Conservation (phyloP, 2,888 invertebrate genomes). For the Andrena flavipes region DNA sequence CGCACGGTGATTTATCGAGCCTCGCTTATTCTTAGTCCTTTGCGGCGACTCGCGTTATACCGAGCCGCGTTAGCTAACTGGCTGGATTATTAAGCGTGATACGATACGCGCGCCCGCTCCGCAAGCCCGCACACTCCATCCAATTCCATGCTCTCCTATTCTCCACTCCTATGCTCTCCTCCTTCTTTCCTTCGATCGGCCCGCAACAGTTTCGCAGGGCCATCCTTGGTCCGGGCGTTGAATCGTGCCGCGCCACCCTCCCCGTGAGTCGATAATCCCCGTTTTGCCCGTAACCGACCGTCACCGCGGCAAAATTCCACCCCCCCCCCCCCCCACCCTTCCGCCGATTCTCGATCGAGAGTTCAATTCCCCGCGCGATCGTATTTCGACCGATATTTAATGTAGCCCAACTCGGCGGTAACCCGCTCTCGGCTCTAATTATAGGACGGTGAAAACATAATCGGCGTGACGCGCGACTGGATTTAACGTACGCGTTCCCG, state of each 20-base stretch:
- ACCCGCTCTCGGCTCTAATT: conserved; percentile 68
- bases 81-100: conserved; percentile 58
- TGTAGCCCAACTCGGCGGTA: conserved; percentile 59
- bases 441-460: conserved; percentile 69
- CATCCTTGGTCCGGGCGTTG: not conserved
- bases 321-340: conserved; percentile 24
- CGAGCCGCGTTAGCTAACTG: conserved; percentile 59
- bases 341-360: conserved; percentile 36
- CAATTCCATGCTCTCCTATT: conserved; percentile 10
- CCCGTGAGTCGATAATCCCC: conserved; percentile 16
- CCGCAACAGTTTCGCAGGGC: not conserved
- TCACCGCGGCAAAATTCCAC: conserved; percentile 41
- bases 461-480: conserved; percentile 63
- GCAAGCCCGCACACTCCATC: conserved; percentile 12
- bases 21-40: conserved; percentile 69
- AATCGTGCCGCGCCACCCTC: not conserved
- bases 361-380: conserved; percentile 55
- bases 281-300: conserved; percentile 16
- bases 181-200: not conserved
- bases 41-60: conserved; percentile 71
- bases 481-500: conserved; percentile 53
- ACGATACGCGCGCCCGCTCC: conserved; percentile 31
- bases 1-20: conserved; percentile 73
- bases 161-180: not conserved
- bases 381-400: conserved; percentile 63